Conservation (phyloP, 2,113 vertebrate species). For the Myiagra hebetior region DNA sequence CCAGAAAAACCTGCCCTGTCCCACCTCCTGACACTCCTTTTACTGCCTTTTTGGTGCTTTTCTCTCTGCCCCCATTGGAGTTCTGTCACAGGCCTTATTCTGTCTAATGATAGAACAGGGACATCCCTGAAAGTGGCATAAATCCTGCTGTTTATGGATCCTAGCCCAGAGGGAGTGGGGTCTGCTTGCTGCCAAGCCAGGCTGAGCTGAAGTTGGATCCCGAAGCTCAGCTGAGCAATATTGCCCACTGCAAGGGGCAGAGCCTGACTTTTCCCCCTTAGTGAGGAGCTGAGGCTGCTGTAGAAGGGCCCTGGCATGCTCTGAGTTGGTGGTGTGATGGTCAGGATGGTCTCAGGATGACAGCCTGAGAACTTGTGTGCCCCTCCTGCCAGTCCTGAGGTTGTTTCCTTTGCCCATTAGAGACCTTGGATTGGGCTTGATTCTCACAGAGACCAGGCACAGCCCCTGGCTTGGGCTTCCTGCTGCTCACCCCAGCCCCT, state of each 20-base stretch:
- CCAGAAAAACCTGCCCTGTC: not conserved
- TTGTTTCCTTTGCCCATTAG: not conserved
- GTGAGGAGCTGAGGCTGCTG: not conserved
- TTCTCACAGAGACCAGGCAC: not conserved
- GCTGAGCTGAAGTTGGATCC: not conserved
- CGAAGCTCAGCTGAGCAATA: not conserved
- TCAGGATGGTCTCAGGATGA: no score
- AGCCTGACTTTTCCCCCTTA: not conserved
- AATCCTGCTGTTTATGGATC: not conserved
- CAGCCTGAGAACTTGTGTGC: not conserved
- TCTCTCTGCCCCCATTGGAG: not conserved
- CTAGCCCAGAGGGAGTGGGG: not conserved
- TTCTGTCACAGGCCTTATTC: not conserved
- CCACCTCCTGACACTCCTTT: not conserved
- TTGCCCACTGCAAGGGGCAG: not conserved
- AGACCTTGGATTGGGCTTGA: not conserved
- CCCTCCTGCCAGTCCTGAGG: not conserved
- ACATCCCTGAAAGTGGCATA: not conserved
- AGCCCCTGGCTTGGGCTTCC: not conserved
- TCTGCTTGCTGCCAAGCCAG: not conserved
- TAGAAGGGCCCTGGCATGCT: not conserved
- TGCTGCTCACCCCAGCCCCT: not conserved
- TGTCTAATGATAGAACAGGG: not conserved
- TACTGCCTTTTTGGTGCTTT: not conserved
- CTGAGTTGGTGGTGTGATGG: not conserved